Percentiles rank a stretch among this genome's conserved stretches.
Evolutionary conservation across 2,888 invertebrate species (phyloP).

Genomic region (Plebejus melissa): DNA sequence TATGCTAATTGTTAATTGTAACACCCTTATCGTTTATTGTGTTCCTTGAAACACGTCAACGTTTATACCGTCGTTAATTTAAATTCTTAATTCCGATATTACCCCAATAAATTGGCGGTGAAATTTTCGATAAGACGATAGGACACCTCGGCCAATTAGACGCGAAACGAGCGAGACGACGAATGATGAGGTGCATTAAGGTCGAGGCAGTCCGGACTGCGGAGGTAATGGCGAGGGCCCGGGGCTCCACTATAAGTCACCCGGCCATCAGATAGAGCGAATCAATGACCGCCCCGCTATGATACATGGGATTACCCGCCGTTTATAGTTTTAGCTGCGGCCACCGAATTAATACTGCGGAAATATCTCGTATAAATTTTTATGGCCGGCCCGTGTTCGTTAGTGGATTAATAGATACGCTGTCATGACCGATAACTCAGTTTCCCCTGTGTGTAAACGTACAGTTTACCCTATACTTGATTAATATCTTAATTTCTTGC

Average conservation of each 20-base stretch:
- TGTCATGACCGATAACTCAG: not conserved
- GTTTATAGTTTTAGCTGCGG: constrained; percentile 72
- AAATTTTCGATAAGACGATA: constrained; percentile 30
- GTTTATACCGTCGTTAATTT: constrained; percentile 32
- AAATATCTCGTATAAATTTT: constrained; percentile 68
- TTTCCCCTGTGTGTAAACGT: constrained; percentile 5
- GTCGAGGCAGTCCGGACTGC: constrained; percentile 35
- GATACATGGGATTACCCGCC: constrained; percentile 72
- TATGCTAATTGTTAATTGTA: constrained; percentile 71
- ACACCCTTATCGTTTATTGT: constrained; percentile 71
- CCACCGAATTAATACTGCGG: constrained; percentile 67
- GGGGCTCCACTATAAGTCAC: constrained; percentile 69
- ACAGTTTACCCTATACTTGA: not conserved
- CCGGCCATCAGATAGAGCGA: constrained; percentile 65
- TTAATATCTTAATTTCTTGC: not conserved
- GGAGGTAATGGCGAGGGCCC: constrained; percentile 59
- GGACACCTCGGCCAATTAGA: constrained; percentile 79
- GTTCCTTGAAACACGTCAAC: constrained; percentile 36
- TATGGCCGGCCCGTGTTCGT: constrained; percentile 38
- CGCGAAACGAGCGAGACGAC: constrained; percentile 64
- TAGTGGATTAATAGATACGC: constrained; percentile 37
- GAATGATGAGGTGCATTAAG: constrained; percentile 63
- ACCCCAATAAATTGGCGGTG: constrained; percentile 25
- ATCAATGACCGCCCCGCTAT: constrained; percentile 75
- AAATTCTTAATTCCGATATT: constrained; percentile 29